Conservation (phyloP, 2,797 vertebrate genomes). For the Dallia pectoralis region DNA sequence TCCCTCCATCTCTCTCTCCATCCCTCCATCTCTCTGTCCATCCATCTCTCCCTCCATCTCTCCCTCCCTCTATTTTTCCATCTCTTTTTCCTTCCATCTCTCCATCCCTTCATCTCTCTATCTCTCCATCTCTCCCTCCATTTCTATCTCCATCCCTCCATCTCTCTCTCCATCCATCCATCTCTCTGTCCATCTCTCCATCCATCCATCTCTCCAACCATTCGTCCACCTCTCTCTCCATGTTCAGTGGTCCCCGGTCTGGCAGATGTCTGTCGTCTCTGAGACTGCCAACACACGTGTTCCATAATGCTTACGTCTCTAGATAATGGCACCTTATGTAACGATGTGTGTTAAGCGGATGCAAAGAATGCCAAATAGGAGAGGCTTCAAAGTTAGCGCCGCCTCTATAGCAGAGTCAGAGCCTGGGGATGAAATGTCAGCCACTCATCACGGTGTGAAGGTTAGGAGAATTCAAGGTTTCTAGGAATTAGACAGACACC, state of each 20-base stretch:
- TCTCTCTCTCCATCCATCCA: not conserved
- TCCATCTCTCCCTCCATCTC: not conserved
- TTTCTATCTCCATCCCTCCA: not conserved
- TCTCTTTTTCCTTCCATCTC: not conserved
- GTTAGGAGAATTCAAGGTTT: conserved; percentile 41
- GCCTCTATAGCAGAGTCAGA: conserved; percentile 49
- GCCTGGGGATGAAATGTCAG: conserved; percentile 53
- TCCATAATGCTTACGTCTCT: conserved; percentile 61
- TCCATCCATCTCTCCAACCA: not conserved
- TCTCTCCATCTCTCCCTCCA: not conserved
- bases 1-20: not conserved
- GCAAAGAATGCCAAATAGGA: conserved; percentile 73
- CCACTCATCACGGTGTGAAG: conserved; percentile 44
- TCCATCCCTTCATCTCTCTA: too few relatives aligned
- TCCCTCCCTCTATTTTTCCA: too few relatives aligned
- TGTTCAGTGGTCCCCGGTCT: not conserved
- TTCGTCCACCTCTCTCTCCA: not conserved
- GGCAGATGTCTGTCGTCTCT: not conserved
- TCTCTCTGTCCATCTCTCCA: not conserved
- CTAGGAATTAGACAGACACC: conserved; percentile 29
- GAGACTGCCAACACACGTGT: conserved; percentile 50
- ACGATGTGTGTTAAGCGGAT: conserved; percentile 66
- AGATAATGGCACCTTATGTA: conserved; percentile 65
- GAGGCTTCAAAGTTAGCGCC: conserved; percentile 65
- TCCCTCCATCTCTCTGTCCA: not conserved